phyloP scores from a whole-genome alignment of 2,888 invertebrate species.

The Criorhina ranunculi region DNA sequence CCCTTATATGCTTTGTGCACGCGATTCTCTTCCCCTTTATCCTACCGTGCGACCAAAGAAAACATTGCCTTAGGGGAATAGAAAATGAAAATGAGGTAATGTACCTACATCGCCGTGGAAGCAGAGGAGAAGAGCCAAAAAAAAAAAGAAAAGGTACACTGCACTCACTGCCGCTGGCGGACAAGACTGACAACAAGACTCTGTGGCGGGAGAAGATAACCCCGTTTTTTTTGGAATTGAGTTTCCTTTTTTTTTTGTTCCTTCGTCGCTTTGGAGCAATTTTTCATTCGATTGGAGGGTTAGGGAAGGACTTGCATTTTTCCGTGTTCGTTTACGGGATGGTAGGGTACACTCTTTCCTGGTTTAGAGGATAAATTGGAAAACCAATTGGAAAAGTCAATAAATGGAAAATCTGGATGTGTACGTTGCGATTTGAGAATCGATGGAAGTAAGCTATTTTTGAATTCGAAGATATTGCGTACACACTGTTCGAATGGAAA shows the following conservation, averaged over 20 bases:
- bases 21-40: conserved; percentile 36
- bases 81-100: conserved; percentile 41
- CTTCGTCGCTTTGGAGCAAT: not conserved
- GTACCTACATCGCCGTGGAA: conserved; percentile 11
- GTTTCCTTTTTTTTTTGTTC: conserved; percentile 1
- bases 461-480: too few relatives aligned
- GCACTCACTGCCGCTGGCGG: conserved; percentile 43
- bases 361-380: not conserved
- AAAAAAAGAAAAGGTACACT: conserved; percentile 14
- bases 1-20: conserved; percentile 45
- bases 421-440: too few relatives aligned
- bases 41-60: conserved; percentile 46
- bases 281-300: not conserved
- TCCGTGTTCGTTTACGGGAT: not conserved
- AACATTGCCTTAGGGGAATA: conserved; percentile 44
- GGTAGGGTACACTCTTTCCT: not conserved
- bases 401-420: not conserved
- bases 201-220: conserved; percentile 50
- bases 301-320: conserved; percentile 6
- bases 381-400: not conserved
- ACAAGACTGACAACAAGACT: conserved; percentile 54
- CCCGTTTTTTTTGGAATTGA: conserved; percentile 15
- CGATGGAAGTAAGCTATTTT: too few relatives aligned
- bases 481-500: too few relatives aligned
- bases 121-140: not conserved